phyloP scores from a whole-genome alignment of 1,140 invertebrate species.

The Lordiphosa mommai region DNA sequence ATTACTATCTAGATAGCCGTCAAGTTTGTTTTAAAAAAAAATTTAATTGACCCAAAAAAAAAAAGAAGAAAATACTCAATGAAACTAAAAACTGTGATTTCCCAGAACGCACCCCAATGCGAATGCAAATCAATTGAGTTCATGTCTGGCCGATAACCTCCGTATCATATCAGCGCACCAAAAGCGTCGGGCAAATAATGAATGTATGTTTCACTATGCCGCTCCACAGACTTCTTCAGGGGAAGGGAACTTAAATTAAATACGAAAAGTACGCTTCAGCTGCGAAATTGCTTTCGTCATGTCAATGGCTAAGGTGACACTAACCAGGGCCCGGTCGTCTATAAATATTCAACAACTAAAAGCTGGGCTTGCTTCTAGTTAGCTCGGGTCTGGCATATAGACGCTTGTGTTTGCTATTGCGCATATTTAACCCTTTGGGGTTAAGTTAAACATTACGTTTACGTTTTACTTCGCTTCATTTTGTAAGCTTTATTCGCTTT shows the following conservation, averaged over 20 bases:
- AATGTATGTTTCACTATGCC: slow-evolving; percentile 4
- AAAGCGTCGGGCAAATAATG: slow-evolving; percentile 5
- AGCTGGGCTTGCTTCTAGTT: slow-evolving; percentile 29
- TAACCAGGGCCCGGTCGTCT: slow-evolving; percentile 11
- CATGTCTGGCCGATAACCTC: slow-evolving; percentile 57
- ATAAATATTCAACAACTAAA: slow-evolving; percentile 72
- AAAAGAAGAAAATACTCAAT: slow-evolving; percentile 10
- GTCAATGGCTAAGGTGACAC: slow-evolving; percentile 57
- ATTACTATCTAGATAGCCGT: slow-evolving; percentile 37
- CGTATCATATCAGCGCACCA: slow-evolving; percentile 48
- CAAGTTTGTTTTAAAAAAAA: slow-evolving; percentile 47
- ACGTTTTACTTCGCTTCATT: slow-evolving; percentile 54
- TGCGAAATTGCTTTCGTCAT: slow-evolving; percentile 41
- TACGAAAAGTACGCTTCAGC: slow-evolving; percentile 26
- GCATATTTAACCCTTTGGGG: slow-evolving; percentile 70
- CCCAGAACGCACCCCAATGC: slow-evolving; percentile 2
- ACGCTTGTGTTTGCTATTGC: slow-evolving; percentile 58
- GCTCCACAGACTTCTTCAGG: slow-evolving; percentile 7
- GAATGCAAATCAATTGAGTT: slow-evolving; percentile 64
- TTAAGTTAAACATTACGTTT: slow-evolving; percentile 74
- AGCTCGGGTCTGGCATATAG: slow-evolving; percentile 29
- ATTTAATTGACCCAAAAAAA: slow-evolving; percentile 36
- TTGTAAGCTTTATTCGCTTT: slow-evolving; percentile 43
- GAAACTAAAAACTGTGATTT: slow-evolving; percentile 9
- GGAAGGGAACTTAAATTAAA: slow-evolving; percentile 31